Evolutionary conservation across 2,113 vertebrate species (phyloP).

Genomic region (Epinephelus lanceolatus): DNA sequence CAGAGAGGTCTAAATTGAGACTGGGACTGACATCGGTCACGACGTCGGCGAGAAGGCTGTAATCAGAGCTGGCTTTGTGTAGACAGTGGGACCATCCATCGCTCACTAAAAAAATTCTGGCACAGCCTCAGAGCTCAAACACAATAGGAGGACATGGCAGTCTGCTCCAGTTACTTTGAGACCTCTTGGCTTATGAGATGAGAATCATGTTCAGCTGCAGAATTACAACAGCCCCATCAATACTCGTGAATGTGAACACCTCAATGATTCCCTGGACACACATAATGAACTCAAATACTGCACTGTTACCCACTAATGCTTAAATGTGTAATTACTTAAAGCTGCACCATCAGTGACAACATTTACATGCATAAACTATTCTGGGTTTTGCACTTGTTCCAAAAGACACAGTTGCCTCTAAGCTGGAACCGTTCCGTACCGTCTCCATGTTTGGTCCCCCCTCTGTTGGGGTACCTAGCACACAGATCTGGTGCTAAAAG

Average conservation of each 20-base stretch:
- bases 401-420: too few species aligned
- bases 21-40: constrained; percentile 77
- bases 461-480: too few species aligned
- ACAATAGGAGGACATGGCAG: constrained; percentile 50
- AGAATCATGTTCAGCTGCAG: constrained; percentile 27
- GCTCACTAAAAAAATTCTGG: constrained; percentile 48
- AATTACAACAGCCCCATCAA: not conserved
- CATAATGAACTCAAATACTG: not conserved
- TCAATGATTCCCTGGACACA: not conserved
- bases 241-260: constrained; percentile 4
- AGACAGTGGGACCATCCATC: constrained; percentile 66
- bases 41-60: constrained; percentile 68
- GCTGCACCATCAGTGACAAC: too few species aligned
- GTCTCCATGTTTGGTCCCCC: too few species aligned
- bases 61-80: constrained; percentile 78
- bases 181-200: constrained; percentile 9
- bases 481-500: too few species aligned
- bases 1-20: constrained; percentile 78
- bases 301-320: not conserved
- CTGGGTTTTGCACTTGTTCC: too few species aligned
- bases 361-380: too few species aligned
- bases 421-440: too few species aligned
- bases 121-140: constrained; percentile 48
- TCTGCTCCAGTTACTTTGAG: constrained; percentile 41
- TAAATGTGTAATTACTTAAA: not conserved